Base-by-base conservation (phyloP, 2,797 vertebrate species). In the Tapirus indicus region DNA sequence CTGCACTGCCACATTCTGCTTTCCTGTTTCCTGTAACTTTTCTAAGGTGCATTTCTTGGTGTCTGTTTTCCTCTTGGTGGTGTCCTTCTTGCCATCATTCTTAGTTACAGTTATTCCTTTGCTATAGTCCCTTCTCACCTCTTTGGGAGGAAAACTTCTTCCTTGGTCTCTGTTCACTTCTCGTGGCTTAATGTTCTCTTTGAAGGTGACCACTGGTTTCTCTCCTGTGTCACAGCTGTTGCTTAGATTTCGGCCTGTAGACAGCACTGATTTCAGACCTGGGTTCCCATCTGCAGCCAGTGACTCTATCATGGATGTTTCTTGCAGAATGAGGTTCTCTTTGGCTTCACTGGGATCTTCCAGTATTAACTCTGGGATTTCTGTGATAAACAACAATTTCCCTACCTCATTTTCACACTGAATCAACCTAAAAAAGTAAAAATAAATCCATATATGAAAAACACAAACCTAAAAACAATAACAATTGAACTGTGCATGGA, bases 151-250 rank as follows among this genome's bases (percentile, higher is more conserved):
- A 64, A 99, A 99, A 98, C 97, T 99, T 66, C 99, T 98, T 8
- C 98, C 98, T 11, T 98, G 98, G 32, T 99, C 99, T 75, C 99
- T 99, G 98, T 99, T 99, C 91, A 98, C 98, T 96, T 99, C 99
- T 38, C 99, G 98, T 10, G 99, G 99, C 98, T 99, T 99, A 98
- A 99, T 99, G 98, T 99, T 99, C 98, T 99, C 99, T 98, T 99
- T 99, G 98, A 99, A 99, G 6, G 99, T 99, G 97, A 99, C 99
- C 91, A 99, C 98, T 0, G 99, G 99, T 47, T 99, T 99, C 91
- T 99, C 99, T 74, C 99, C 98, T 7, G 98, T 49, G 17, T 99
- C 99, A 11, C 99, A 98, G 98, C 96, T 99, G 27, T 98, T 99
- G 98, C 98, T 99, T 95, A 99, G 99, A 68, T 98, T 99, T 98